phyloP scores from a whole-genome alignment of 2,113 vertebrate species.

The Phycodurus eques region DNA sequence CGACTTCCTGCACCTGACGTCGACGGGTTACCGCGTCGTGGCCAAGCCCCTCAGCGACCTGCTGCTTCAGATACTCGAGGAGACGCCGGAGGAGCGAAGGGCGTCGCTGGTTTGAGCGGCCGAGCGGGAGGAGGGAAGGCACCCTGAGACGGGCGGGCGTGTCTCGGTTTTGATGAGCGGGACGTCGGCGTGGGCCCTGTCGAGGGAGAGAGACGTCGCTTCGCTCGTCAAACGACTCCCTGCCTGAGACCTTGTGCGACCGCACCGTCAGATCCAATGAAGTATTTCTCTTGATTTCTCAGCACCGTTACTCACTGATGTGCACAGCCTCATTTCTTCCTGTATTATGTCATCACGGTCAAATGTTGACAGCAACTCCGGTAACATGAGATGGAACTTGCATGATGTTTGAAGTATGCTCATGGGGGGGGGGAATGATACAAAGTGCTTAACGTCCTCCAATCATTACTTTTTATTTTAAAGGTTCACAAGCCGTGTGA shows the following conservation, averaged over 20 bases:
- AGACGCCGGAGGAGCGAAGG: constrained; percentile 90
- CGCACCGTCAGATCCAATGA: constrained; percentile 20
- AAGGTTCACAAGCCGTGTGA: not conserved
- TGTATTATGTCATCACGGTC: not conserved
- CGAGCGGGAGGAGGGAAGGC: constrained; percentile 9
- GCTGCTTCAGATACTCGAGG: constrained; percentile 95
- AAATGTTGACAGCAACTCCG: not conserved
- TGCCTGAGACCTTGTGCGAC: constrained; percentile 18
- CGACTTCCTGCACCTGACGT: constrained; percentile 95
- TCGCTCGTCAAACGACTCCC: constrained; percentile 23
- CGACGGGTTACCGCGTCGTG: constrained; percentile 83
- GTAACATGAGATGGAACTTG: not conserved
- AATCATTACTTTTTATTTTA: not conserved
- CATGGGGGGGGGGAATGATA: not conserved
- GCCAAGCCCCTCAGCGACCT: constrained; percentile 93
- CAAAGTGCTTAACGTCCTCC: not conserved
- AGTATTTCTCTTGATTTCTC: constrained; percentile 1
- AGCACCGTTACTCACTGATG: not conserved
- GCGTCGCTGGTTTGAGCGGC: constrained; percentile 84
- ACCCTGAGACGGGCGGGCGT: constrained; percentile 14
- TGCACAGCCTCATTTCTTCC: constrained; percentile 13
- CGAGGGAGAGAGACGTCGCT: constrained; percentile 44
- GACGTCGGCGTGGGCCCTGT: constrained; percentile 16
- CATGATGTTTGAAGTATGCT: not conserved
- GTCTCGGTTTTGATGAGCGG: constrained; percentile 30